A percentile compares a stretch with the other conserved stretches of the same genome.
Conservation (phyloP, 2,113 vertebrate genomes). For the Channa maculata region DNA sequence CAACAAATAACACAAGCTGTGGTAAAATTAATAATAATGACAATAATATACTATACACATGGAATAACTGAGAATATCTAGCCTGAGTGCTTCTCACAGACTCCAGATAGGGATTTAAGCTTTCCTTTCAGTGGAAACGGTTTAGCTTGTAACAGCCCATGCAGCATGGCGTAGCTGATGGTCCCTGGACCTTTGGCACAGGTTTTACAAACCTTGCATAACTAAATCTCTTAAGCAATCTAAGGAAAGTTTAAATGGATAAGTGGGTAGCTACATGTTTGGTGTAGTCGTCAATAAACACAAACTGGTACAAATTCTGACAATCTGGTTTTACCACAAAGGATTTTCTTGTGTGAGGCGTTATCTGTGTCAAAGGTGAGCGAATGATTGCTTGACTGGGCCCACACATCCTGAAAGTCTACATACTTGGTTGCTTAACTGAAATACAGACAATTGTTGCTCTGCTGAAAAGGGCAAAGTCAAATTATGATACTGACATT, state of each 20-base stretch:
- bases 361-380: constrained; percentile 50
- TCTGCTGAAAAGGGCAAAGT: constrained; percentile 44
- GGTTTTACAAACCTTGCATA: constrained; percentile 23
- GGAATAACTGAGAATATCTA: too few species aligned
- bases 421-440: constrained; percentile 1
- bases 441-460: not conserved
- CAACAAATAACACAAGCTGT: not conserved
- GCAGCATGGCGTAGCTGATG: not conserved
- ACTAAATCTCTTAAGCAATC: constrained; percentile 8
- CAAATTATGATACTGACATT: not conserved
- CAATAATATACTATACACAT: too few species aligned
- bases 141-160: constrained; percentile 18
- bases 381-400: not conserved
- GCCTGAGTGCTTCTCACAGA: too few species aligned
- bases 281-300: not conserved
- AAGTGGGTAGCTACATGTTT: not conserved
- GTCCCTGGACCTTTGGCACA: constrained; percentile 33
- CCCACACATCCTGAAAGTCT: constrained; percentile 6
- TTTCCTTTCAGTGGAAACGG: constrained; percentile 1
- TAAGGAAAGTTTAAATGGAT: not conserved
- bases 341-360: not conserved
- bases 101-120: not conserved
- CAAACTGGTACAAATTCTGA: not conserved
- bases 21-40: too few species aligned
- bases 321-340: fast-evolving